Percentiles rank a stretch among this genome's conserved stretches.
phyloP scores from a whole-genome alignment of 2,797 vertebrate genomes.

The Epinephelus coioides region DNA sequence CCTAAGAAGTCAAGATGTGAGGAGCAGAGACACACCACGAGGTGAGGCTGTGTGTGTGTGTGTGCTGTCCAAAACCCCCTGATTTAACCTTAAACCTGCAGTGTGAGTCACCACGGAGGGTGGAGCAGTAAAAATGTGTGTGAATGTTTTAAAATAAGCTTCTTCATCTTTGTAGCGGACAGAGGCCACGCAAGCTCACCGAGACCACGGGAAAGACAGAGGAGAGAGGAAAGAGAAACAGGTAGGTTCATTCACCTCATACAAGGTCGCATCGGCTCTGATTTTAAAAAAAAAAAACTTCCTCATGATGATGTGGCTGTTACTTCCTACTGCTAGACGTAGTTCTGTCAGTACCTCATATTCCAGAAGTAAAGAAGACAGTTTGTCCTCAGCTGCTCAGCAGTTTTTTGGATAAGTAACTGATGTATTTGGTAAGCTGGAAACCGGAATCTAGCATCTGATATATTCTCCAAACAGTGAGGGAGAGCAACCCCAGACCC shows the following conservation, averaged over 20 bases:
- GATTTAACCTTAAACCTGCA: background rate
- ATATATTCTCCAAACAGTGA: constrained; percentile 51
- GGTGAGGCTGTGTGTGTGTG: constrained; percentile 52
- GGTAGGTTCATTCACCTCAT: constrained; percentile 35
- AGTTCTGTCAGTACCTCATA: background rate
- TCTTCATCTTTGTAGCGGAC: constrained; percentile 47
- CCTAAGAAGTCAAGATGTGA: constrained; percentile 69
- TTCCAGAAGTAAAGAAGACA: background rate
- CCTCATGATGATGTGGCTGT: constrained; percentile 2
- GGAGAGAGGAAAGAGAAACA: constrained; percentile 70
- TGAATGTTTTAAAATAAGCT: background rate
- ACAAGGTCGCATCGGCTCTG: background rate
- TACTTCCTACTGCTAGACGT: background rate
- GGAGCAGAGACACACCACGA: constrained; percentile 76
- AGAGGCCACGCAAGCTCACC: constrained; percentile 66
- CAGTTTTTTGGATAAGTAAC: background rate
- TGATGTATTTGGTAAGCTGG: background rate
- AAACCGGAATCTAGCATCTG: background rate
- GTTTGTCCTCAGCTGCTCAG: background rate
- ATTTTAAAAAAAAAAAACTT: background rate
- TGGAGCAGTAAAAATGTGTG: background rate
- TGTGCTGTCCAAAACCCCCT: background rate
- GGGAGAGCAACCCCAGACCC: constrained; percentile 49
- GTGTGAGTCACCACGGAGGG: background rate
- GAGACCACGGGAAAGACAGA: constrained; percentile 60